Percentiles rank a stretch among this genome's conserved stretches.
Evolutionary conservation across 2,113 vertebrate genomes (phyloP).

Genomic region (Penelope pileata): DNA sequence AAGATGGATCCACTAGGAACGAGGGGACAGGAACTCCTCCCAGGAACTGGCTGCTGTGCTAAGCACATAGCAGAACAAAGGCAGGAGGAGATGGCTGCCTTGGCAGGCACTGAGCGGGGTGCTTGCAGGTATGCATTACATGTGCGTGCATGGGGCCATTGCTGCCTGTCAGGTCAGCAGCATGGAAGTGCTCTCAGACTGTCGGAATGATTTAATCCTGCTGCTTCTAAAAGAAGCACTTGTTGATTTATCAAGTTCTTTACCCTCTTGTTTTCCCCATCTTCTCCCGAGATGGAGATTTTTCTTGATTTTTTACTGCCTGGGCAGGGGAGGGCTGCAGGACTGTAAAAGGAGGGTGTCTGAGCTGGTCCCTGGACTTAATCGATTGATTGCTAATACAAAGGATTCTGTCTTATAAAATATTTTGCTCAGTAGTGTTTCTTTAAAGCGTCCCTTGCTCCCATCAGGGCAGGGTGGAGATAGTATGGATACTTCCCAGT

Average conservation of each 20-base stretch:
- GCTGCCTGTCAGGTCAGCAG: accelerated
- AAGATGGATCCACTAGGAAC: accelerated
- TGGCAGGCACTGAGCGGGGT: neutral
- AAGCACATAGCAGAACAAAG: neutral
- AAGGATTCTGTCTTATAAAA: slow-evolving; percentile 46
- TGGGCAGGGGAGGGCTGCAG: neutral
- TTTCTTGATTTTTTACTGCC: neutral
- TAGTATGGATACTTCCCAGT: too few relatives aligned
- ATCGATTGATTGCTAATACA: slow-evolving; percentile 12
- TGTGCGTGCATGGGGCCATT: accelerated
- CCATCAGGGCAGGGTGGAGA: neutral
- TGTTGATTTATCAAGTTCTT: neutral
- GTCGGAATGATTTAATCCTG: neutral
- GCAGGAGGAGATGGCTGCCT: neutral
- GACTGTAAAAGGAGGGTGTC: neutral
- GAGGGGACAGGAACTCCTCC: neutral
- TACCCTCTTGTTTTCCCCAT: neutral
- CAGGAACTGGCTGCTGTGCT: neutral
- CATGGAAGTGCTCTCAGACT: neutral
- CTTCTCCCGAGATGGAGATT: neutral
- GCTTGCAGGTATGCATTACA: neutral
- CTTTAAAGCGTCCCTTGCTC: neutral
- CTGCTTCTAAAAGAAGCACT: slow-evolving; percentile 37
- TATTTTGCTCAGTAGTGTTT: neutral
- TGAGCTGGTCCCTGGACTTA: neutral